Evolutionary conservation across 2,797 vertebrate genomes (phyloP), one percentile per base, ranked within the genome.

Genomic region (Microctenopoma steveboyesi): DNA sequence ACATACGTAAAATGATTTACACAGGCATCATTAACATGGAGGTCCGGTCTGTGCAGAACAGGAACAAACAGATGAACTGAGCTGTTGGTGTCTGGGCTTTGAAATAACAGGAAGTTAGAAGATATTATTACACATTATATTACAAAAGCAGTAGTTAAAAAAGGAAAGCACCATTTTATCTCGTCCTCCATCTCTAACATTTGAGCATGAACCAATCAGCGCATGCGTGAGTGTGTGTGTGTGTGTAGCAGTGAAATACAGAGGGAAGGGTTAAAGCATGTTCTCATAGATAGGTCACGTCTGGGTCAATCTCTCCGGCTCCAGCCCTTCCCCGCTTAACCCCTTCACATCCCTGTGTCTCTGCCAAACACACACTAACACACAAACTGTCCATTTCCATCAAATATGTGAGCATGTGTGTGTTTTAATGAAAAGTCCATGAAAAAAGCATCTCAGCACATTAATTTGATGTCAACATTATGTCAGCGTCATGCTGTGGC

Each of bases 291-390:
- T 83, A 88, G 93, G 92, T 94, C 92, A 93, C 82, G 80, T 78
- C 80, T 87, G 87, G 92, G 92, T 91, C 93, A 92, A 86, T 88
- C 87, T 91, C 85, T 63, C 86, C 88, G 91, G 89, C 91, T 90
- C 88, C 90, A 88, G 83, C 64, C 68, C 78, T 90, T 86, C 83
- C 76, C 83, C 61, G 71, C 51, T 90, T 89, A 90, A 90, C 90
- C 84, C 88, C 73, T 91, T 88, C 86, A 84, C 71, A 80, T 76
- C 77, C 80, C 59, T 14, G 15, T 27, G 10, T 74, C 48, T 57
- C 59, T 27, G 9, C 18, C 55, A 49, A 16, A 62, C 70, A 57
- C 67, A 43, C 28, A 27, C 73, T 18, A 18, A 49, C 25, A 30
- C 50, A 64, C 53, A 49, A n/a, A 74, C 74, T 58, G 71, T 75